Base-by-base conservation (phyloP, 1,140 invertebrate genomes). In the Pogonus chalceus region DNA sequence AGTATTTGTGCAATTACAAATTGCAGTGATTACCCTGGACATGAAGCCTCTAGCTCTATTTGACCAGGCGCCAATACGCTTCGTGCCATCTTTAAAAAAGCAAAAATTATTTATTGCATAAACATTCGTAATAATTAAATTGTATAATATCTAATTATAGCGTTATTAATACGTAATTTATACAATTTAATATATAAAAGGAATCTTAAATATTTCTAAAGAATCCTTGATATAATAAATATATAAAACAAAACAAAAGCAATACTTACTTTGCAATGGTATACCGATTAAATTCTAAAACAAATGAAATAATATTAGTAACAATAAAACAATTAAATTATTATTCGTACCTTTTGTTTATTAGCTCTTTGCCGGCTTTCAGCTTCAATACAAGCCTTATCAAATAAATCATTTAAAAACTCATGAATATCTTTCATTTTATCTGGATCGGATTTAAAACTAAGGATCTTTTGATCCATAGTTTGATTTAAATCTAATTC, bases 181-280 rank as follows among this genome's bases (percentile, higher is more conserved):
- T n/a, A n/a, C n/a, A n/a, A n/a, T n/a, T n/a, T n/a, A n/a, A n/a
- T n/a, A n/a, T n/a, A n/a, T n/a, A n/a, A n/a, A n/a, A n/a, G n/a
- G n/a, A n/a, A n/a, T n/a, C n/a, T n/a, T n/a, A n/a, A n/a, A n/a
- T n/a, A n/a, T n/a, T n/a, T n/a, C n/a, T n/a, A n/a, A n/a, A n/a
- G n/a, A n/a, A n/a, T n/a, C n/a, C n/a, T n/a, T n/a, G n/a, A n/a
- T n/a, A n/a, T n/a, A n/a, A n/a, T n/a, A n/a, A n/a, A n/a, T n/a
- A n/a, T n/a, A n/a, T n/a, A n/a, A n/a, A n/a, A n/a, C n/a, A n/a
- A n/a, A n/a, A n/a, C n/a, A n/a, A n/a, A n/a, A n/a, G n/a, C n/a
- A n/a, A n/a, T 18, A 43, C 37, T 43, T 43, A 43, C 37, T 43
- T 43, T 43, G 37, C 18, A 43, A n/a, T n/a, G n/a, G n/a, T n/a